Conservation (phyloP, 2,113 vertebrate species). For the Salvator merianae region DNA sequence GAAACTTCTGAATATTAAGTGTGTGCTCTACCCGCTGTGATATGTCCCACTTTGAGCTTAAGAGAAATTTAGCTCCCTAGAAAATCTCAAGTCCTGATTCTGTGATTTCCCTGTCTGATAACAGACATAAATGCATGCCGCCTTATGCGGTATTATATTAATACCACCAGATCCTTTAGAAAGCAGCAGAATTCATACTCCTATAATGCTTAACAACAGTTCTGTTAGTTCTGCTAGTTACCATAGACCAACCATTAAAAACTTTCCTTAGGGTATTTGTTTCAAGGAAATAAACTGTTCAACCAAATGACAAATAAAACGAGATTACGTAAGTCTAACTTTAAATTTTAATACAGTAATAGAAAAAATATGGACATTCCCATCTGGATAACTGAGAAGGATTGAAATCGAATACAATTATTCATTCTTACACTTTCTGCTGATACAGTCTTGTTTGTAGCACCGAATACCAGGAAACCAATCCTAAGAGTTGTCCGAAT, state of each 20-base stretch:
- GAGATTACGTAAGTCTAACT: background rate
- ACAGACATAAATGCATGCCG: background rate
- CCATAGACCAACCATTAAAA: background rate
- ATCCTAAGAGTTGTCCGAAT: too few species aligned
- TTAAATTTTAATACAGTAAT: background rate
- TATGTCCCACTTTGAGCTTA: too few species aligned
- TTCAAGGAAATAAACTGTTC: background rate
- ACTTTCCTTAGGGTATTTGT: background rate
- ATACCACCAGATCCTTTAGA: background rate
- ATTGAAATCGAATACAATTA: background rate
- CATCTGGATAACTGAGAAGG: background rate
- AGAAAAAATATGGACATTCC: background rate
- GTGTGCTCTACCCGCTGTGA: too few species aligned
- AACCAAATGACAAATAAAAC: background rate
- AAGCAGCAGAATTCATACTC: background rate
- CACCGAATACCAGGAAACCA: too few species aligned
- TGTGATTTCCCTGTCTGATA: too few species aligned
- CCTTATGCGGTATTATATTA: background rate
- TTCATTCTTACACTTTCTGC: background rate
- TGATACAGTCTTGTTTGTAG: too few species aligned
- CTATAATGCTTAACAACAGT: background rate
- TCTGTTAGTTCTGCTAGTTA: background rate
- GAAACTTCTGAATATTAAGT: too few species aligned
- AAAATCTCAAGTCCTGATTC: too few species aligned
- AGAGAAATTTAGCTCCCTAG: too few species aligned